Evolutionary conservation across 2,113 vertebrate species (phyloP), one percentile per base, ranked within the genome.

Genomic region (Spheniscus mendiculus): DNA sequence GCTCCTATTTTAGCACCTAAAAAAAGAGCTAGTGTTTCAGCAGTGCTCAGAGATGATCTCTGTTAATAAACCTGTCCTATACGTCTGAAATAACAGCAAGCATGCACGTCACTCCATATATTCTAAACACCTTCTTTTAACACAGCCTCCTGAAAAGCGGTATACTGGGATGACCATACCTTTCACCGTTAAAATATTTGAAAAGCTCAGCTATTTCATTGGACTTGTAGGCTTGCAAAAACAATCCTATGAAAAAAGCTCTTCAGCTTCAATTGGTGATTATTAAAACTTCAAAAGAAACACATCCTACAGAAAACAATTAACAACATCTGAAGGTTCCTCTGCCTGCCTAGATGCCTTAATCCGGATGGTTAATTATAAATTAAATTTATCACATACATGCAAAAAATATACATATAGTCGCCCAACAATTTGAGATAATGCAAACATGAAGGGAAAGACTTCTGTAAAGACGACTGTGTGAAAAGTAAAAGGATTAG

Each of bases 271-370:
- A 89, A 21, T 50, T 71, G 50, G 79, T 49, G 91, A 90, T 79
- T 87, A 93, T 82, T 89, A 90, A 59, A 96, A 90, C 67, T 96
- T 97, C 96, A 90, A 97, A 97, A 92, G 67, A 73, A 93, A 89
- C 22, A 87, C 55, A 87, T 82, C 42, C 47, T 65, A 86, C 30
- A 94, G 80, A 95, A 98, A 97, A 97, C 65, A 97, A 95, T 94
- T 93, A 94, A 93, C 73, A 89, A 21, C 88, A 96, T 90, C 70
- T 89, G 73, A 96, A 89, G 88, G 79, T 94, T 88, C 94, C 34
- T 82, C 34, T 77, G 65, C 72, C 91, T 87, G 84, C 67, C 82
- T 62, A 85, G 72, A 95, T 90, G 55, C 78, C 95, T 96, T 96
- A 97, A 97, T 87, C 97, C 27, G 1, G 47, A 81, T 40, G 40